phyloP scores from a whole-genome alignment of 2,797 vertebrate genomes.

The Coracias cyanogaster region DNA sequence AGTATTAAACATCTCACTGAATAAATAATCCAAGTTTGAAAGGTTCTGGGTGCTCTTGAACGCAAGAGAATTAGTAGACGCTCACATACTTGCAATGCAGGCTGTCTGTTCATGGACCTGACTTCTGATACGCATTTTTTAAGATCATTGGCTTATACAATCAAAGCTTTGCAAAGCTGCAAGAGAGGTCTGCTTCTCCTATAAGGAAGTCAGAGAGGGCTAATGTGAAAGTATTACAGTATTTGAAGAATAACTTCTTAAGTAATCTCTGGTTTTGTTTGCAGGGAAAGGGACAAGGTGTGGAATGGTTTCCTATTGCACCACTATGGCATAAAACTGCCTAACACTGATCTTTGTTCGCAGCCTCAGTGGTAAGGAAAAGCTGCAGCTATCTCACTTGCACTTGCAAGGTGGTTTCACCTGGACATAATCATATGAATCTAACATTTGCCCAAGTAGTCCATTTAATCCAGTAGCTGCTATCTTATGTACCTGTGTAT shows the following conservation, averaged over 20 bases:
- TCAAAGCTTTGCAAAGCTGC: neutral
- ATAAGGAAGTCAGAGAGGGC: neutral
- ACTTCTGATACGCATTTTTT: neutral
- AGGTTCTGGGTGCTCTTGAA: neutral
- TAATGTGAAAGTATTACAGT: neutral
- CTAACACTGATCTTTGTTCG: neutral
- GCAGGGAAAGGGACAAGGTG: neutral
- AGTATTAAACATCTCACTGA: neutral
- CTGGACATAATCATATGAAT: neutral
- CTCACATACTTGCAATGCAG: neutral
- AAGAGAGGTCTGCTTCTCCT: neutral
- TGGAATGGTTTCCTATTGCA: neutral
- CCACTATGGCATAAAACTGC: neutral
- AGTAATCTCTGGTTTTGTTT: neutral
- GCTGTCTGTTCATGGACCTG: neutral
- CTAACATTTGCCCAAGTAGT: neutral
- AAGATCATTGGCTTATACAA: neutral
- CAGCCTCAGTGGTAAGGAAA: neutral
- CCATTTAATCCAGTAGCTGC: neutral
- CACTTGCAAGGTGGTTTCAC: neutral
- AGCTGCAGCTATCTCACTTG: neutral
- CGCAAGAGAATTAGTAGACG: neutral
- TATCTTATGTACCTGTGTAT: neutral
- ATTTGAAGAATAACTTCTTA: neutral
- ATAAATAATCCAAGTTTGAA: neutral